A percentile compares a stretch with the other conserved stretches of the same genome.
Evolutionary conservation across 2,113 vertebrate genomes (phyloP).

Genomic region (Pomatorhinus ruficollis): DNA sequence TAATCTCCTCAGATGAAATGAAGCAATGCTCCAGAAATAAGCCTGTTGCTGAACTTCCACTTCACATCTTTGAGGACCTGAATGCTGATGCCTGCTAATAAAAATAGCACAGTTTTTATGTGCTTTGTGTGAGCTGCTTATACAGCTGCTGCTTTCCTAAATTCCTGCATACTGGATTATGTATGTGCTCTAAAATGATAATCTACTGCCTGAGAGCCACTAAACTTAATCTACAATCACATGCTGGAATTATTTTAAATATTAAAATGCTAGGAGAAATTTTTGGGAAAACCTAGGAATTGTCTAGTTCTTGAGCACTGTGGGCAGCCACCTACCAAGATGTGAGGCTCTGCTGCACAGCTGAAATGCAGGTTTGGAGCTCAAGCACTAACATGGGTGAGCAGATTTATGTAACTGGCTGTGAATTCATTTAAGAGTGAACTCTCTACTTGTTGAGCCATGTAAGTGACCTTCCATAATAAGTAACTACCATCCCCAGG

Average conservation of each 20-base stretch:
- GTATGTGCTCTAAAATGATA: not conserved
- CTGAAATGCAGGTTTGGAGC: not conserved
- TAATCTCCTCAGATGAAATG: conserved; percentile 20
- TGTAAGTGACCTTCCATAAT: not conserved
- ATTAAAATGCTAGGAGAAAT: not conserved
- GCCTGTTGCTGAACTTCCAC: conserved; percentile 44
- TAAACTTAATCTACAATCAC: not conserved
- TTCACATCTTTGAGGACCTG: conserved; percentile 47
- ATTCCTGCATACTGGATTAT: not conserved
- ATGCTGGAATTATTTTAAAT: not conserved
- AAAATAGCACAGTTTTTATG: conserved; percentile 52
- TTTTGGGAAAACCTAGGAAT: not conserved
- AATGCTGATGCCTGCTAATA: conserved; percentile 58
- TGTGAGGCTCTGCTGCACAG: not conserved
- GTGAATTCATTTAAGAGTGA: not conserved
- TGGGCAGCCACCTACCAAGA: not conserved
- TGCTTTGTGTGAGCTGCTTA: conserved; percentile 61
- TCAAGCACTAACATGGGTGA: not conserved
- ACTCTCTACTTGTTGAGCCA: not conserved
- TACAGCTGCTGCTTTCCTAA: conserved; percentile 57
- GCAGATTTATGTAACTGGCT: not conserved
- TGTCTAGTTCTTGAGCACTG: fast-evolving
- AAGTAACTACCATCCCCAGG: not conserved
- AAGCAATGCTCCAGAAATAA: conserved; percentile 47
- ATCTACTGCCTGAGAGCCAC: not conserved